These are phyloP conservation scores for Gonioctena quinquepunctata DNA, from an alignment of 1,140 invertebrate species.

Conservation along the genomic window DNA sequence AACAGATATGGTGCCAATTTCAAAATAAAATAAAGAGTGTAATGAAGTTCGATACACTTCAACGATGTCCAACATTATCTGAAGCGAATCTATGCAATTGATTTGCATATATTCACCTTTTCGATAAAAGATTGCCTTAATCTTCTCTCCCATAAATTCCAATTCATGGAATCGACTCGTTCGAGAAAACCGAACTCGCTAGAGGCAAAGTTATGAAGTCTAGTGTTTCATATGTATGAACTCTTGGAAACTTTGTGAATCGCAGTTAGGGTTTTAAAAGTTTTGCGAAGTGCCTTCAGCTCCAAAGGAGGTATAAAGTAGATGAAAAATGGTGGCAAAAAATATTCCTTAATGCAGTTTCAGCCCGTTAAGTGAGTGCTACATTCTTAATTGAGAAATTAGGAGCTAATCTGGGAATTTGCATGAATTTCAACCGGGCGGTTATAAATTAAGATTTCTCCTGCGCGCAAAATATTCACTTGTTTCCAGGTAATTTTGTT, in stretches of 20 bases:
- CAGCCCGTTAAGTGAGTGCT: neutral
- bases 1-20: too few species aligned
- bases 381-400: neutral
- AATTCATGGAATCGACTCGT: neutral
- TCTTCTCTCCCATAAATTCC: neutral
- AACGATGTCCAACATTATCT: too few species aligned
- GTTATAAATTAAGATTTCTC: neutral
- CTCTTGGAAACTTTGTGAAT: constrained; percentile 23
- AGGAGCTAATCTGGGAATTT: neutral
- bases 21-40: too few species aligned
- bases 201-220: constrained; percentile 17
- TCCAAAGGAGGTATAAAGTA: neutral
- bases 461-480: neutral
- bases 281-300: constrained; percentile 3
- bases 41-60: too few species aligned
- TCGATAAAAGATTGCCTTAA: too few species aligned
- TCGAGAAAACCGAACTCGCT: neutral
- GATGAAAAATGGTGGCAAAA: constrained; percentile 14
- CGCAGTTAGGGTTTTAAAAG: constrained; percentile 19
- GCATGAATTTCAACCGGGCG: neutral
- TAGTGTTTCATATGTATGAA: constrained; percentile 32
- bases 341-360: neutral
- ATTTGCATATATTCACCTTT: too few species aligned
- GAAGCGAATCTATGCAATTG: too few species aligned
- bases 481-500: too few species aligned